Conservation (phyloP, 2,888 invertebrate genomes). For the Andrena fulva region DNA sequence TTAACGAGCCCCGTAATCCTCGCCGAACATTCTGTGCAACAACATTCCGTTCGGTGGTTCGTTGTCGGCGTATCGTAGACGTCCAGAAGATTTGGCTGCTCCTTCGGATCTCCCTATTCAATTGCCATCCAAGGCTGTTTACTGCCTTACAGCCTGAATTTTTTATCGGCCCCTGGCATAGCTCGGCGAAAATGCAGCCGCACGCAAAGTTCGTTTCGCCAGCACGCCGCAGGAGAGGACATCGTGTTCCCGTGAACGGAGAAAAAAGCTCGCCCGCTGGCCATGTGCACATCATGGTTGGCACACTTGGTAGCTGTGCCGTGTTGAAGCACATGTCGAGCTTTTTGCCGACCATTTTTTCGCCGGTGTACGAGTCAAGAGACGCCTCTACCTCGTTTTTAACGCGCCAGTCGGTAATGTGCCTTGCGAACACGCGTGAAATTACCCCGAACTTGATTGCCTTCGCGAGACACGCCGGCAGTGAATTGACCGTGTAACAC, state of each 20-base stretch:
- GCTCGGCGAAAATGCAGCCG: conserved; percentile 64
- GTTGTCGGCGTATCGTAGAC: neutral
- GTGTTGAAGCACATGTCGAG: conserved; percentile 69
- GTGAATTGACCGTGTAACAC: conserved; percentile 41
- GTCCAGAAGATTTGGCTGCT: neutral
- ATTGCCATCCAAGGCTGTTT: conserved; percentile 33
- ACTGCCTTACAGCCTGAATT: conserved; percentile 20
- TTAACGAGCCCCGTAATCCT: neutral
- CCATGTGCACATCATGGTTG: conserved; percentile 68
- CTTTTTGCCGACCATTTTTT: conserved; percentile 68
- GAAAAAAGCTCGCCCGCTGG: conserved; percentile 61
- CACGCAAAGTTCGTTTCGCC: conserved; percentile 66
- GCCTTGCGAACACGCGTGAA: conserved; percentile 57
- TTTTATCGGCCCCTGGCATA: conserved; percentile 48
- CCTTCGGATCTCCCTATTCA: neutral
- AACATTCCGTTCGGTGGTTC: neutral
- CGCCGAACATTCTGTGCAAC: too few species aligned
- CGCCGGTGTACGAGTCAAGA: conserved; percentile 38
- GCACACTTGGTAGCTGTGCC: conserved; percentile 68
- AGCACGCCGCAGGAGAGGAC: conserved; percentile 71
- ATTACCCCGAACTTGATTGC: conserved; percentile 57
- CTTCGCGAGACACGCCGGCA: conserved; percentile 15
- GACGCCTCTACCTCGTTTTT: conserved; percentile 49
- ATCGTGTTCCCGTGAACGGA: conserved; percentile 42
- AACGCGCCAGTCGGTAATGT: conserved; percentile 32